Conservation (phyloP, 2,888 invertebrate genomes). For the Cyrtodaria siliqua region DNA sequence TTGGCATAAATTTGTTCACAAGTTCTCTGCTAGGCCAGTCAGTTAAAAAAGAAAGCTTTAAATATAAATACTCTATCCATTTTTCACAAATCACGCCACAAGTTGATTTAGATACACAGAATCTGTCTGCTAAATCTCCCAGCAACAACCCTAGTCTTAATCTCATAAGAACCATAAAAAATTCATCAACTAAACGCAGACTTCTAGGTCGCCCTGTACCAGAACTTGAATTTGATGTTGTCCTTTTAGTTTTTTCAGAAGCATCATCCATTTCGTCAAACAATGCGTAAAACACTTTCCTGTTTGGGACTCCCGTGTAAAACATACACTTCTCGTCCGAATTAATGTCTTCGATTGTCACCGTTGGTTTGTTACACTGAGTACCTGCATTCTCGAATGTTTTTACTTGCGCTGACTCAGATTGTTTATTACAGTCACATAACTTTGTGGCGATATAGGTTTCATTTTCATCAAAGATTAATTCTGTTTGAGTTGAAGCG, state of each 20-base stretch:
- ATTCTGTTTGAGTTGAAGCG: no score
- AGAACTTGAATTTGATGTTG: background rate
- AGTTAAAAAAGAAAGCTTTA: constrained; percentile 20
- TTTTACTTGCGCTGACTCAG: no score
- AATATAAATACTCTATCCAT: constrained; percentile 26
- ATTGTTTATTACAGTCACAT: no score
- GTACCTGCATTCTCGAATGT: constrained; percentile 1
- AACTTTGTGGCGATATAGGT: no score
- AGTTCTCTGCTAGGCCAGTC: constrained; percentile 26
- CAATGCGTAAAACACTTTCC: constrained; percentile 17
- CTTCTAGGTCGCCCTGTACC: constrained; percentile 23
- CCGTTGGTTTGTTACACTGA: constrained; percentile 22
- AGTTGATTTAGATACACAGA: constrained; percentile 29
- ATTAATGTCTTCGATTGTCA: constrained; percentile 43
- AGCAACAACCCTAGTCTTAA: constrained; percentile 41
- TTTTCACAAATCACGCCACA: constrained; percentile 14
- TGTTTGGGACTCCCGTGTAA: constrained; percentile 46
- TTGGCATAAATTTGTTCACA: constrained; percentile 35
- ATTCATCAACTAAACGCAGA: constrained; percentile 37
- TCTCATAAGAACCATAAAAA: constrained; percentile 38
- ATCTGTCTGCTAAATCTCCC: constrained; percentile 38
- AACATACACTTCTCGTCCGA: constrained; percentile 29
- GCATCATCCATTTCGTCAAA: constrained; percentile 42
- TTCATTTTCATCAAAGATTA: no score
- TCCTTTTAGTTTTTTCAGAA: background rate